Base-by-base conservation (phyloP, 2,888 invertebrate species). In the Globia sparganii region DNA sequence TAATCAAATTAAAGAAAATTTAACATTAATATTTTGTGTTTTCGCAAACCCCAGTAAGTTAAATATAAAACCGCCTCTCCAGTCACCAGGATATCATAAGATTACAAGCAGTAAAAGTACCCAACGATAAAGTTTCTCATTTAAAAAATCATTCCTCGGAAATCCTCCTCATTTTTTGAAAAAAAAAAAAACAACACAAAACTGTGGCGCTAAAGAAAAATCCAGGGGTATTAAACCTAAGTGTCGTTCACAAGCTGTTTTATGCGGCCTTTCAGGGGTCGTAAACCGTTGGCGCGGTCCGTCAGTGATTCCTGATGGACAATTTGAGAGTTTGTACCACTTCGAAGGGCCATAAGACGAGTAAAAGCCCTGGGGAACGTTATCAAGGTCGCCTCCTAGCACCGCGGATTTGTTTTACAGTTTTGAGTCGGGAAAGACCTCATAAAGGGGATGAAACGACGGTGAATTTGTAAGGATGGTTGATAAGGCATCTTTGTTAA, bases 261-360 rank as follows among this genome's bases (percentile, higher is more conserved):
- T 94, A 95, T 94, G 93, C 93, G 91, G 89, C 90, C 85, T 88
- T 88, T 91, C 92, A 91, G 91, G 91, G 93, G 88, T 94, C 94
- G 94, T 95, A 96, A 96, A 96, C 93, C 94, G 91, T 90, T 91
- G 91, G 89, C 88, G 90, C 87, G 90, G 90, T 90, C 88, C 91
- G 92, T 93, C 95, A 94, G 93, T 95, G 95, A 95, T 95, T 94
- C 94, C 94, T 96, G 96, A 96, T 96, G 95, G 96, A 95, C 96
- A 95, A 94, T 96, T 96, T 94, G 95, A 93, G 96, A 95, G 93
- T 94, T 93, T 92, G 90, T 91, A 91, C 91, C 88, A 91, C 86
- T 89, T 90, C 88, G 87, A 87, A 89, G 90, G 89, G 89, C 88
- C 82, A 77, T 82, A 87, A 87, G 89, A 87, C 85, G 80, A 85